Evolutionary conservation across 2,113 vertebrate species (phyloP).

Genomic region (Trinectes maculatus): DNA sequence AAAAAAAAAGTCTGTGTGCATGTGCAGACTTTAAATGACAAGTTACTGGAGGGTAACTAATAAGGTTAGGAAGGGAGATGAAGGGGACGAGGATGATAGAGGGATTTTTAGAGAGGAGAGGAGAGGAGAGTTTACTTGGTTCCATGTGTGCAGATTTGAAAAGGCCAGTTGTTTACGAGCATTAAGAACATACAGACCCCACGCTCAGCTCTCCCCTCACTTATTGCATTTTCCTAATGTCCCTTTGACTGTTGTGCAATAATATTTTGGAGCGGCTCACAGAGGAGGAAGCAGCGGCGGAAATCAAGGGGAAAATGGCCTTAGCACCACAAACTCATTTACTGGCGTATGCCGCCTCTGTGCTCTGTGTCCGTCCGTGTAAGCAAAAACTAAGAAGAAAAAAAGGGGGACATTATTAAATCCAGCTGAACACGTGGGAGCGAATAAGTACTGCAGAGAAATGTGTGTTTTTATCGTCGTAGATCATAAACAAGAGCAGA

Average conservation of each 20-base stretch:
- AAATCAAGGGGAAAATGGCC: constrained; percentile 53
- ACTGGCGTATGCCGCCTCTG: constrained; percentile 6
- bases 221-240: constrained; percentile 26
- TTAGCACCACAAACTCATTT: constrained; percentile 57
- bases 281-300: constrained; percentile 40
- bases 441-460: background rate
- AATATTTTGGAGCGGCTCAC: constrained; percentile 57
- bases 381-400: constrained; percentile 4
- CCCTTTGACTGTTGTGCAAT: constrained; percentile 39
- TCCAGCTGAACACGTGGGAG: constrained; percentile 7
- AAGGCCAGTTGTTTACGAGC: constrained; percentile 12
- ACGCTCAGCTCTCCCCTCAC: constrained; percentile 8
- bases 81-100: constrained; percentile 23
- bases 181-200: constrained; percentile 13
- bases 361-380: constrained; percentile 32
- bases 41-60: constrained; percentile 56
- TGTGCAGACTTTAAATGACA: constrained; percentile 38
- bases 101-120: constrained; percentile 15
- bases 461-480: constrained; percentile 6
- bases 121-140: constrained; percentile 5
- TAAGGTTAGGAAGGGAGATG: constrained; percentile 46
- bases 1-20: background rate
- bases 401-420: constrained; percentile 28
- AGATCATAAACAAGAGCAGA: too few species aligned
- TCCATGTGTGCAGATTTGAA: constrained; percentile 26